These are phyloP conservation scores for Mythimna vitellina DNA, from an alignment of 2,888 invertebrate genomes.

Conservation along the genomic window DNA sequence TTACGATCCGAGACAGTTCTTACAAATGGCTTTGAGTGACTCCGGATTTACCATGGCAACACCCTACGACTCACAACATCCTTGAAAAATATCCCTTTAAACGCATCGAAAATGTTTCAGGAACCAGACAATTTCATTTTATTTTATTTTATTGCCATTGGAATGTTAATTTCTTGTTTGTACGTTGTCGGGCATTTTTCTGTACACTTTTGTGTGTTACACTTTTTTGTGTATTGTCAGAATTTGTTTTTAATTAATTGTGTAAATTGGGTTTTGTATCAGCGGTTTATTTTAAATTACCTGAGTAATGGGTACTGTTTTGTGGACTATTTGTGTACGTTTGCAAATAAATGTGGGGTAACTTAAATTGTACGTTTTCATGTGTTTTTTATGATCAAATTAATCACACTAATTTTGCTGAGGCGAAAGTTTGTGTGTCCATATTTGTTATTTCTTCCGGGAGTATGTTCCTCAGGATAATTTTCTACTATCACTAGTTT, in stretches of 20 bases:
- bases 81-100: conserved; percentile 38
- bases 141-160: conserved; percentile 38
- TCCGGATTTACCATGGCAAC: conserved; percentile 68
- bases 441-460: too few relatives aligned
- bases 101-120: conserved; percentile 26
- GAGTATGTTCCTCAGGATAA: too few relatives aligned
- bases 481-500: too few relatives aligned
- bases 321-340: neutral
- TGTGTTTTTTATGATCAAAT: neutral
- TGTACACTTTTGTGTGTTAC: conserved; percentile 25
- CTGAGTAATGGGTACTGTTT: conserved; percentile 18
- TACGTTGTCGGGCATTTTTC: conserved; percentile 25
- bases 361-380: neutral
- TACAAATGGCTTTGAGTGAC: conserved; percentile 73
- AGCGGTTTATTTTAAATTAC: conserved; percentile 36
- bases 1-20: conserved; percentile 67
- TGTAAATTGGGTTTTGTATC: conserved; percentile 29
- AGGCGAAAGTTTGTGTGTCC: too few relatives aligned
- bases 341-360: neutral
- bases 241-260: conserved; percentile 57
- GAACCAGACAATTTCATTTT: conserved; percentile 25
- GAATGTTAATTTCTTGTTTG: conserved; percentile 54
- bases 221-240: conserved; percentile 47
- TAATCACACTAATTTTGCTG: too few relatives aligned
- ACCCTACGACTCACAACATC: conserved; percentile 62